Conservation (phyloP, 2,888 invertebrate species). For the Halocaridina rubra region DNA sequence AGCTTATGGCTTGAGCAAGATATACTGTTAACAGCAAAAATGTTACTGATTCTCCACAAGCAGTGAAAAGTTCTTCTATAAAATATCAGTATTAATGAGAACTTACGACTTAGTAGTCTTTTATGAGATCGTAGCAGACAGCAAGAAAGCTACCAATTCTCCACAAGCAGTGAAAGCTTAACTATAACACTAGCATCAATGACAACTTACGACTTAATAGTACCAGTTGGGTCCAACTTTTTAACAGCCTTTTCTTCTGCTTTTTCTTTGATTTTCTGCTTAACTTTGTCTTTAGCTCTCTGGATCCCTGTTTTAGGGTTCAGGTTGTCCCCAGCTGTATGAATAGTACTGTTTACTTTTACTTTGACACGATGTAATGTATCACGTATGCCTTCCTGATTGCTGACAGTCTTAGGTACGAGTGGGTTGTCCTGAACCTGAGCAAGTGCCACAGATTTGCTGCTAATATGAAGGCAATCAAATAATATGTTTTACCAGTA, state of each 20-base stretch:
- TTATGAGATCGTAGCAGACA: too few species aligned
- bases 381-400: conserved; percentile 22
- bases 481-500: too few species aligned
- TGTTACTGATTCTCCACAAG: too few species aligned
- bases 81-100: too few species aligned
- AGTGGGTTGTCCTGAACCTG: conserved; percentile 26
- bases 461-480: too few species aligned
- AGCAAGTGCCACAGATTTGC: conserved; percentile 31
- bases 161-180: too few species aligned
- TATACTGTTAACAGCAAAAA: too few species aligned
- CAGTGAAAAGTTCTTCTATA: too few species aligned
- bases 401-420: conserved; percentile 7
- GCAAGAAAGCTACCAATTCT: too few species aligned
- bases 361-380: conserved; percentile 12
- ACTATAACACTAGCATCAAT: too few species aligned
- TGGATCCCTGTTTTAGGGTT: conserved; percentile 2
- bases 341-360: conserved; percentile 36
- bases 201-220: conserved; percentile 52
- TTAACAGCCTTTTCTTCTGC: conserved; percentile 37
- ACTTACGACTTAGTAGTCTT: too few species aligned
- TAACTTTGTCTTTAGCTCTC: conserved; percentile 35
- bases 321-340: conserved; percentile 31
- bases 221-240: conserved; percentile 49
- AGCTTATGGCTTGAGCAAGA: too few species aligned
- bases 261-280: conserved; percentile 46